Evolutionary conservation across 2,113 vertebrate genomes (phyloP).

Genomic region (Hemichromis elongatus): DNA sequence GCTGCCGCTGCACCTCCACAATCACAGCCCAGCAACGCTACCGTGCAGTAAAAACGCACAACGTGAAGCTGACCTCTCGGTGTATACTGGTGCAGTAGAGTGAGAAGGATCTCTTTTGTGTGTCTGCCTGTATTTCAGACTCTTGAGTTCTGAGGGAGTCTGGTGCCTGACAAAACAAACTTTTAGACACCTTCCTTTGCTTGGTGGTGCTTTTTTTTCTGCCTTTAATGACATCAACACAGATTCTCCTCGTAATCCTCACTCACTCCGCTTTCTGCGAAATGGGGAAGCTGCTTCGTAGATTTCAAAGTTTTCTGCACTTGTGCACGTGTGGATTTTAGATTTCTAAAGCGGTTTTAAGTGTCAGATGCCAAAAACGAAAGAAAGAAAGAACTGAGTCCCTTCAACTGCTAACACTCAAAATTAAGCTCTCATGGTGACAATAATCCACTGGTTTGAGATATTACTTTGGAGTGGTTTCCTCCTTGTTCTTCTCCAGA

Average conservation of each 20-base stretch:
- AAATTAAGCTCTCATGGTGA: slow-evolving; percentile 6
- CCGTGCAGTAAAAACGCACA: neutral
- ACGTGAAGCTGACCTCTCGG: neutral
- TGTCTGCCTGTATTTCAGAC: neutral
- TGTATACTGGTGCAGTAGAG: neutral
- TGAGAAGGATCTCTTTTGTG: neutral
- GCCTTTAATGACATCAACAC: neutral
- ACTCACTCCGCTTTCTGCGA: neutral
- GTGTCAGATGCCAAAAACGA: neutral
- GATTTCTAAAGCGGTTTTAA: neutral
- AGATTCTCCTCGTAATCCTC: neutral
- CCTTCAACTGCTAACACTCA: neutral
- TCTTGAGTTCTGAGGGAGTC: neutral
- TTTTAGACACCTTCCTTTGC: neutral
- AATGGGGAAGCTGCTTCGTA: neutral
- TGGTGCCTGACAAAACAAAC: neutral
- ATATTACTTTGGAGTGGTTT: slow-evolving; percentile 11
- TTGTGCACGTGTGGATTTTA: neutral
- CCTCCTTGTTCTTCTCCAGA: neutral
- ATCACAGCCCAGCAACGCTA: neutral
- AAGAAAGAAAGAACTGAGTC: neutral
- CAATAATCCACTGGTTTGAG: slow-evolving; percentile 32
- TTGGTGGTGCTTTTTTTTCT: neutral
- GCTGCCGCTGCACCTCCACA: neutral
- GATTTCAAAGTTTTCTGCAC: neutral